Base-by-base conservation (phyloP, 2,888 invertebrate species). In the Embidobia sp. region DNA sequence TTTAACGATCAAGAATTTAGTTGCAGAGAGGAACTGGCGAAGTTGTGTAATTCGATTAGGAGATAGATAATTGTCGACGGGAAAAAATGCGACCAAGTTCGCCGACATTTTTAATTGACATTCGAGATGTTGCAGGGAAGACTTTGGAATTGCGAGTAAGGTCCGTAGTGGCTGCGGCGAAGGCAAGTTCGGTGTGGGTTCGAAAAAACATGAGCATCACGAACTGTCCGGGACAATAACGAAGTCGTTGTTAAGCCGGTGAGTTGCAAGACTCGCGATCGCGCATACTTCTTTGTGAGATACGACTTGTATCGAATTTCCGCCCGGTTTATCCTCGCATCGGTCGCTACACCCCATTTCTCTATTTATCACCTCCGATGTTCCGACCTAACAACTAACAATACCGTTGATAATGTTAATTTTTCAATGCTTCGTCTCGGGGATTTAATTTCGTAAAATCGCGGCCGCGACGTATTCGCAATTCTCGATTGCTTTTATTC, bases 231-330 rank as follows among this genome's bases (percentile, higher is more conserved):
- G 72, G 61, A 70, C 59, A 77, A 77, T 77, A 77, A 70, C 76
- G 64, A 77, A 72, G 66, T 72, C 63, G 77, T 73, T 77, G 77
- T 77, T 67, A 72, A 73, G 57, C 63, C 66, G 51, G 77, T 61
- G 77, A 73, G 63, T 77, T 72, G 67, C 70, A 51, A 46, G 61
- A 48, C 40, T 66, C 61, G 66, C 80, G 80, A 84, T 83, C 81
- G 83, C 79, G 80, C 83, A 82, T 84, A 82, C 80, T 80, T 83
- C 82, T 84, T 80, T 78, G 78, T 83, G 82, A 83, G 82, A 84
- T 83, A 84, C 80, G 81, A 77, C 76, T 78, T 70, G 83, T 79
- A 83, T 85, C 82, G 81, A 82, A 82, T 85, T 85, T 83, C 83
- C 80, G 70, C 70, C 63, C 57, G 49, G 79, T 78, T 69, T 51